A percentile compares a stretch with the other conserved stretches of the same genome.
Conservation (phyloP, 2,888 invertebrate genomes). For the Graphium colonna region DNA sequence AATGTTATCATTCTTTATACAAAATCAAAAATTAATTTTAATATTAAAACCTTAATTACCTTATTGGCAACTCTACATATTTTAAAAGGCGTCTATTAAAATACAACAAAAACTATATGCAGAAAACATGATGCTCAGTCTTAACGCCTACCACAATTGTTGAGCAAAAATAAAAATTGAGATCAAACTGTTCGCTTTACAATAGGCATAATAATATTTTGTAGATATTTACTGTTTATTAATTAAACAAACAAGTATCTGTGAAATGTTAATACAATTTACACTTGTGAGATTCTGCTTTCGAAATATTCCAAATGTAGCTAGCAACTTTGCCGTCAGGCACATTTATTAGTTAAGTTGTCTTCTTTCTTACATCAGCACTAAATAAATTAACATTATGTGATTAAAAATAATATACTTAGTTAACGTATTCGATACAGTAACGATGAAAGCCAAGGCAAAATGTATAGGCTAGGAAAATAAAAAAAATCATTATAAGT, state of each 20-base stretch:
- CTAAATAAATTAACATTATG: no score
- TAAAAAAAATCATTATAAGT: no score
- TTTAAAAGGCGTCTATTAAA: background rate
- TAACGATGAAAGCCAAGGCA: no score
- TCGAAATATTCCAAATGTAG: no score
- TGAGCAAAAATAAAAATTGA: conserved; percentile 8
- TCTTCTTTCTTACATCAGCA: no score
- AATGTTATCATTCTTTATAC: background rate
- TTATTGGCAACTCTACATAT: background rate
- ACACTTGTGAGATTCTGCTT: no score
- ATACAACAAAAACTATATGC: background rate
- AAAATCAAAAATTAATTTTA: background rate
- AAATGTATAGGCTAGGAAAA: no score
- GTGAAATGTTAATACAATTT: conserved; percentile 8
- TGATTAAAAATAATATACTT: no score
- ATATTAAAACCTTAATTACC: background rate
- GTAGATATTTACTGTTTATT: conserved; percentile 4
- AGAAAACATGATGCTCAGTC: background rate
- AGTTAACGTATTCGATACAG: no score
- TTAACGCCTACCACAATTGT: conserved; percentile 12
- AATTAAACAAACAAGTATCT: background rate
- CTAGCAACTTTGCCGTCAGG: no score
- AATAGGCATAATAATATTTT: background rate
- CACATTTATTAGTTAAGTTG: no score
- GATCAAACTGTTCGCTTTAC: background rate